Evolutionary conservation across 2,113 vertebrate species (phyloP).

Genomic region (Austrofundulus limnaeus): DNA sequence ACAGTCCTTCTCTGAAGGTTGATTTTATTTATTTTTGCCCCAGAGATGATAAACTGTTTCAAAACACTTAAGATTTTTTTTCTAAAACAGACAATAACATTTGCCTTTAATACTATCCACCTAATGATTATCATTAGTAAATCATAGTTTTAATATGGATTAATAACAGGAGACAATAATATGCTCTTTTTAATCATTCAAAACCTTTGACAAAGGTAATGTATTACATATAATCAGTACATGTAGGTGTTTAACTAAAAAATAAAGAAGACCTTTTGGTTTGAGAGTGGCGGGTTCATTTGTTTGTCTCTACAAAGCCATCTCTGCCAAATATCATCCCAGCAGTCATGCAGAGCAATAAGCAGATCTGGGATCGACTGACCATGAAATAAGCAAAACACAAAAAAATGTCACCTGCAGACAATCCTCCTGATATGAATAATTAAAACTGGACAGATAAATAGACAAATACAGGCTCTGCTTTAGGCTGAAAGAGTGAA

Average conservation of each 20-base stretch:
- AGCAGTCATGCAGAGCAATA: constrained; percentile 31
- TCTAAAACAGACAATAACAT: background rate
- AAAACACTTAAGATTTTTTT: background rate
- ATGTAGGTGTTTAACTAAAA: background rate
- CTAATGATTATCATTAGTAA: too few relatives aligned
- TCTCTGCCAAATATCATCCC: constrained; percentile 6
- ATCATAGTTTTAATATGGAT: too few relatives aligned
- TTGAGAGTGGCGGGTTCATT: background rate
- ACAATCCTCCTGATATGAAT: constrained; percentile 50
- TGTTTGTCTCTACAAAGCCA: background rate
- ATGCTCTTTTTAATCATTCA: too few relatives aligned
- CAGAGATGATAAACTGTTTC: background rate
- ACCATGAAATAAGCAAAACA: constrained; percentile 40
- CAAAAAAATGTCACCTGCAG: constrained; percentile 29
- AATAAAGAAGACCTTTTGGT: background rate
- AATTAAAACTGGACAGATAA: constrained; percentile 54
- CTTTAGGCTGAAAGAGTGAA: constrained; percentile 38
- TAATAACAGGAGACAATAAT: too few relatives aligned
- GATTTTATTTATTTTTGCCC: constrained; percentile 13
- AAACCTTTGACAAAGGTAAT: too few relatives aligned
- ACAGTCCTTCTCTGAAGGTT: background rate
- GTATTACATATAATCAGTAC: too few relatives aligned
- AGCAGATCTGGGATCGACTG: constrained; percentile 8
- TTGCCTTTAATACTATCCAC: too few relatives aligned
- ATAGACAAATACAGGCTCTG: constrained; percentile 51